Evolutionary conservation across 64 coral and sea anemone genomes (phyloP).

Genomic region (Trachythela sp.): DNA sequence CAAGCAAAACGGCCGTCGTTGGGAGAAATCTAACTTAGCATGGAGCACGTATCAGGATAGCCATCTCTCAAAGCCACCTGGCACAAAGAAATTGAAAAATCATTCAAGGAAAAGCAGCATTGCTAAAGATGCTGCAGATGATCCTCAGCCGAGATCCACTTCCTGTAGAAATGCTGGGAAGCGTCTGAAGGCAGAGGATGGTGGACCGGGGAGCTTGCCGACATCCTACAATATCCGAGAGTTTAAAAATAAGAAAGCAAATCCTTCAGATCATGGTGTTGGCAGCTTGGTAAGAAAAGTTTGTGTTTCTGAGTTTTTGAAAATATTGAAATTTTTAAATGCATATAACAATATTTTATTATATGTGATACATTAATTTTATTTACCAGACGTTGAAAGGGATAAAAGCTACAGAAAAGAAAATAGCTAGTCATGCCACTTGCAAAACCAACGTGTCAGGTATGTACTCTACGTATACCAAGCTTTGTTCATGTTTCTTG

Average conservation of each 20-base stretch:
- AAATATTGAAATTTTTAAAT: too few relatives aligned
- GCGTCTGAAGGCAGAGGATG: neutral
- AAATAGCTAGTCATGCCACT: neutral
- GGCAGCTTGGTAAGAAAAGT: neutral
- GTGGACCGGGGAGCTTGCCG: neutral
- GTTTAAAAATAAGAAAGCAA: neutral
- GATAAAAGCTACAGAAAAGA: neutral
- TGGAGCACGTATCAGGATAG: slow-evolving; percentile 70
- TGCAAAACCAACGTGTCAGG: neutral
- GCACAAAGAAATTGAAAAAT: slow-evolving; percentile 17
- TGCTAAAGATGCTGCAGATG: neutral
- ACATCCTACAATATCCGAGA: neutral
- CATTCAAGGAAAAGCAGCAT: slow-evolving; percentile 18
- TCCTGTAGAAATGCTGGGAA: neutral
- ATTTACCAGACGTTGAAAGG: neutral
- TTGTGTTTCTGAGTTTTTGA: too few relatives aligned
- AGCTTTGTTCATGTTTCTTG: too few relatives aligned
- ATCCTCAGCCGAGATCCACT: neutral
- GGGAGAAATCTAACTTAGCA: slow-evolving; percentile 75
- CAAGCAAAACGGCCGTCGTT: slow-evolving; percentile 40
- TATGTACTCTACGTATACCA: too few relatives aligned
- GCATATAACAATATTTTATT: too few relatives aligned
- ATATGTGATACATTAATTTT: neutral
- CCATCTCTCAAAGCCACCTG: slow-evolving; percentile 73
- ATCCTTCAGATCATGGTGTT: neutral